Evolutionary conservation across 2,888 invertebrate species (phyloP).

Genomic region (Xestobium rufovillosum): DNA sequence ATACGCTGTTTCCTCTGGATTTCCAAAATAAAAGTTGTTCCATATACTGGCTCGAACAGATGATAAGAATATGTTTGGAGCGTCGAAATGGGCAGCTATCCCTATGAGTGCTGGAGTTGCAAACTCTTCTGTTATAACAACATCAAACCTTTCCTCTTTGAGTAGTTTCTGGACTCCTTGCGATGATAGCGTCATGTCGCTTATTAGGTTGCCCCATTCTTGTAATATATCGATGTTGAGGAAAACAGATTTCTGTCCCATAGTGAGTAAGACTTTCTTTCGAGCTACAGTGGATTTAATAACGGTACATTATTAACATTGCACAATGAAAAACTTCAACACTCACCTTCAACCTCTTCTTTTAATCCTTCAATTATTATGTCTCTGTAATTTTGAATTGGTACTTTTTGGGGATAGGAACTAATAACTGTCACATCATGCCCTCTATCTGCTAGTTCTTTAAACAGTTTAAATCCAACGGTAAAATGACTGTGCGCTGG

Average conservation of each 20-base stretch:
- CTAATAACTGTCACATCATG: constrained; percentile 30
- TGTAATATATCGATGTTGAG: too few species aligned
- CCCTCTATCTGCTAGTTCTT: constrained; percentile 28
- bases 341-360: constrained; percentile 11
- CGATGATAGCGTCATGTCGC: too few species aligned
- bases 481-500: constrained; percentile 26
- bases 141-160: constrained; percentile 36
- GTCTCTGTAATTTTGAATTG: constrained; percentile 23
- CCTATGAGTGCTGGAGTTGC: constrained; percentile 45
- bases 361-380: constrained; percentile 17
- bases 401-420: constrained; percentile 24
- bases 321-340: too few species aligned
- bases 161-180: constrained; percentile 34
- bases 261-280: too few species aligned
- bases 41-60: constrained; percentile 43
- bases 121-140: constrained; percentile 45
- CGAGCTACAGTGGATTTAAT: too few species aligned
- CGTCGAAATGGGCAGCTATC: constrained; percentile 36
- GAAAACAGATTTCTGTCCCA: constrained; percentile 1
- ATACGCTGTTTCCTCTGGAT: constrained; percentile 45
- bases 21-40: constrained; percentile 45
- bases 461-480: constrained; percentile 25
- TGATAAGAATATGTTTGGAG: constrained; percentile 38
- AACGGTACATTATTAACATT: too few species aligned
- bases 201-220: too few species aligned